Evolutionary conservation across 2,113 vertebrate species (phyloP).

Genomic region (Raphicerus campestris): DNA sequence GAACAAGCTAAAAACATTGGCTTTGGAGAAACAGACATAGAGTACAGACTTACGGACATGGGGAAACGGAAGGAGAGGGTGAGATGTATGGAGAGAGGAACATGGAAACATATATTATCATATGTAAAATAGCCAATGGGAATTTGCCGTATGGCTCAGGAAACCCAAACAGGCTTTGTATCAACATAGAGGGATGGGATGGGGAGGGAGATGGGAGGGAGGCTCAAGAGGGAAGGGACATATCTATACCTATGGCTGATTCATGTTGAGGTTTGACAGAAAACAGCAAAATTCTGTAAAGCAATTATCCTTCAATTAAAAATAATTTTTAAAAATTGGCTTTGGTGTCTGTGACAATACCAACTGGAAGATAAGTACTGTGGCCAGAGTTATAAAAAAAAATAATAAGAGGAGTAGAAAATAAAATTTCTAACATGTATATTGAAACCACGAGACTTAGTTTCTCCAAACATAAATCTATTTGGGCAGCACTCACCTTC

Average conservation of each 20-base stretch:
- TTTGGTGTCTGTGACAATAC: background rate
- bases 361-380: background rate
- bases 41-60: background rate
- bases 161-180: background rate
- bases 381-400: background rate
- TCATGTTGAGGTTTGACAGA: background rate
- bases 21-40: background rate
- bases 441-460: background rate
- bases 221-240: background rate
- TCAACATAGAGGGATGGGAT: background rate
- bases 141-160: background rate
- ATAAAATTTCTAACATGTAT: background rate
- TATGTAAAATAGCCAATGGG: background rate
- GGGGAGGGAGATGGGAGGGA: background rate
- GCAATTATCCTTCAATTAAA: background rate
- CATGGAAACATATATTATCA: background rate
- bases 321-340: background rate
- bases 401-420: background rate
- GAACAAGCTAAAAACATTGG: background rate
- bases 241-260: background rate
- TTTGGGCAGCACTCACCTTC: background rate
- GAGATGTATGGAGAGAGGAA: background rate
- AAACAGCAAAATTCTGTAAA: background rate
- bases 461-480: slow-evolving; percentile 1
- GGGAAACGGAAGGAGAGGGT: background rate